These are phyloP conservation scores for Darevskia nairensis DNA, from an alignment of 2,797 vertebrate genomes.

Conservation along the genomic window DNA sequence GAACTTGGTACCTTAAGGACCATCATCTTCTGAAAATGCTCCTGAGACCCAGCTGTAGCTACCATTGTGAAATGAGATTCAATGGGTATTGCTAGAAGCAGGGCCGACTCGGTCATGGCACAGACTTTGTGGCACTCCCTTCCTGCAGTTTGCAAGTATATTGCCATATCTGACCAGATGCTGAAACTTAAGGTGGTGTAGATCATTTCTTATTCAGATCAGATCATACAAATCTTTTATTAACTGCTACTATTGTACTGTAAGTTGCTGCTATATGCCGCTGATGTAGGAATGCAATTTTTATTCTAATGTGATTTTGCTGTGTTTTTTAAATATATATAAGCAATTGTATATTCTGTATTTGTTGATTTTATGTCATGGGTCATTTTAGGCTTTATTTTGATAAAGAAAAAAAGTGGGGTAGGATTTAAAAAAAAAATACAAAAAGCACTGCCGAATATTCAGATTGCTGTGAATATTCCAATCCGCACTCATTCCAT, in stretches of 20 bases:
- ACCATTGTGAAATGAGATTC: too few species aligned
- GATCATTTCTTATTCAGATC: too few species aligned
- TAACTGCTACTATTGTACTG: neutral
- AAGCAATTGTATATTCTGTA: neutral
- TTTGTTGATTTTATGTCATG: neutral
- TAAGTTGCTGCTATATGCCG: neutral
- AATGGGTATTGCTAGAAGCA: too few species aligned
- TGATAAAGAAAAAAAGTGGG: neutral
- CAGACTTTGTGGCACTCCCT: too few species aligned
- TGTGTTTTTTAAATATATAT: neutral
- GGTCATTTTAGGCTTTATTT: neutral
- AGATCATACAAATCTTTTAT: too few species aligned
- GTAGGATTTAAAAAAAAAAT: neutral
- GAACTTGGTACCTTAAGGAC: too few species aligned
- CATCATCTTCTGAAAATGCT: too few species aligned
- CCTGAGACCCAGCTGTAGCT: too few species aligned
- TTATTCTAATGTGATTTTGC: neutral
- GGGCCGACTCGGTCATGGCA: too few species aligned
- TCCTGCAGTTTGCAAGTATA: too few species aligned
- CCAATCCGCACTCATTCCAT: neutral
- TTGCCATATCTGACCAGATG: too few species aligned
- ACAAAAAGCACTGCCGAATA: neutral
- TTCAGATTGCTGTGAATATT: conserved; percentile 13
- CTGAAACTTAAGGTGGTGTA: too few species aligned
- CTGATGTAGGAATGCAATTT: neutral